Evolutionary conservation across 2,888 invertebrate genomes (phyloP), one percentile per base, ranked within the genome.

Genomic region (Labia minor): DNA sequence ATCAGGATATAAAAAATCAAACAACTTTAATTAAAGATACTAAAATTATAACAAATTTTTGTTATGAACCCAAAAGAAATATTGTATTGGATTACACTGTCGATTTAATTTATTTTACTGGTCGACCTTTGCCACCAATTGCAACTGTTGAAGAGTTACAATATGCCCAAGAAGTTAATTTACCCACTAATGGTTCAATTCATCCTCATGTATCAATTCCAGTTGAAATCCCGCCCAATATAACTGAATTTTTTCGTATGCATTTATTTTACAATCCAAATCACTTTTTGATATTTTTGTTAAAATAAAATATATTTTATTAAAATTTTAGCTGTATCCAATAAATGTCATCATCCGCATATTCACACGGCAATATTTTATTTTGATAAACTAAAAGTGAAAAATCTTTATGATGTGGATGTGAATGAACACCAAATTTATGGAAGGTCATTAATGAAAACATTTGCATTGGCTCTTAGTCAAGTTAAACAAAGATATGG

Each of bases 341-440:
- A 62, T 67, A 61, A 72, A 70, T 66, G 61, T 14, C 49, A 49
- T 49, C 49, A 49, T 49, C 78, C 76, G 67, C 83, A 86, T 75
- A 85, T 89, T 0, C 94, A 95, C 74, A 94, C 93, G 26, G 80
- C 92, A 19, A 85, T 92, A 76, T 77, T 89, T n/a, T 83, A 86
- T 73, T 87, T 83, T 74, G 84, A 90, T 74, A 77, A 77, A 19
- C 82, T 83, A 20, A 79, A 83, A 75, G 86, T 89, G 0, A 80
- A 77, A 72, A 91, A 91, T 76, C 71, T 87, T 33, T 87, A 83
- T 73, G 88, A 86, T 73, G 83, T 85, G 4, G 82, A 84, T 16
- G 87, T 89, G 0, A 85, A 84, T 1, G 80, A 83, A 37, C 75
- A 79, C 4, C 92, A 92, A 77, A 83, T 88, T 67, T 76, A 84